Evolutionary conservation across 2,797 vertebrate genomes (phyloP), one percentile per base, ranked within the genome.

Genomic region (Denticeps clupeoides): DNA sequence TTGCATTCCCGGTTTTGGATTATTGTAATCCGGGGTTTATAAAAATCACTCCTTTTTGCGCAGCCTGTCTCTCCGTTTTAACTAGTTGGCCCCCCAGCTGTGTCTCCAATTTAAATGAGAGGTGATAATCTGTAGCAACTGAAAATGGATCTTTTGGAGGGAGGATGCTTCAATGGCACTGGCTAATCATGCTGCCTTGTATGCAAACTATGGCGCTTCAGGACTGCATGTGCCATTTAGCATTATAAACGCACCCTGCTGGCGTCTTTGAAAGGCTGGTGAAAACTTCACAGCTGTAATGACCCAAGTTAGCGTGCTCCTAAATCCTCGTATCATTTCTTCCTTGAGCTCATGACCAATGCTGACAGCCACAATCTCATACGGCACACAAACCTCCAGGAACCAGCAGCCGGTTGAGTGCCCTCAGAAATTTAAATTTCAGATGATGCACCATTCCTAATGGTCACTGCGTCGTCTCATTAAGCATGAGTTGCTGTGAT

Each of bases 171-270:
- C 13, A 29, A 18, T 11, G 9, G 11, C 25, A 31, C 62, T 59
- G 60, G 59, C 58, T 77, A 70, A 76, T 79, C 71, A 70, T 67
- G 54, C 56, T 58, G 62, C 67, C 63, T 61, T 63, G 60, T 60
- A 58, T 37, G 33, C 33, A 56, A 62, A 59, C 66, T 55, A 51
- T 65, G 71, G 70, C 68, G 73, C 69, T 8, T 51, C 56, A 76
- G 72, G 73, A 74, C 72, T 73, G 70, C 72, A 71, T 72, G 63
- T 71, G 72, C 73, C 77, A 78, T 64, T 80, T 74, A 76, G 70
- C 67, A 73, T 80, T 77, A 77, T 29, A 68, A 77, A 72, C 68
- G 63, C 66, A 65, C 65, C 50, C 69, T 65, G 49, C 46, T 58
- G 23, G 37, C 65, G 58, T 47, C 53, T 5, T 35, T 45, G 58